Evolutionary conservation across 2,888 invertebrate genomes (phyloP), one percentile per base, ranked within the genome.

Genomic region (Tetanocera ferruginea): DNA sequence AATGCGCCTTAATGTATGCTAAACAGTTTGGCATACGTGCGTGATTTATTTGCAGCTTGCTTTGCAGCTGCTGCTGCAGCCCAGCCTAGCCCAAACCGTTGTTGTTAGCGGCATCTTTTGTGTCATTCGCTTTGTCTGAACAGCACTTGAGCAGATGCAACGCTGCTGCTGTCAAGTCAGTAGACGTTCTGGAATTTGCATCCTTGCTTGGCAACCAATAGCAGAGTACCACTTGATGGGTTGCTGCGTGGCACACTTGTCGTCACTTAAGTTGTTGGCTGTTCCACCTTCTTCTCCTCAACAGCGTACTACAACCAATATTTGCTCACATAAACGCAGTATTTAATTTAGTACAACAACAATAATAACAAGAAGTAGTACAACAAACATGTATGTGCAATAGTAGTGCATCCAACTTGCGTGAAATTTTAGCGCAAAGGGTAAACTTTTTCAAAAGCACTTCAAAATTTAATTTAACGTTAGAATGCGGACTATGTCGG

Each of bases 401-500:
- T 43, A 11, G 43, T 43, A 43, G 37, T 17, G 57, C n/a, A 19
- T 57, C 23, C 28, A 49, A 25, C 51, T 73, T 43, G 28, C 43
- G 73, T 55, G 51, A 62, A 60, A 43, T 17, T 62, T 73, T n/a
- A 51, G 23, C 9, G 8, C 5, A 62, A 5, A 25, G 25, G 62
- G 49, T 25, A 60, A 62, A 73, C 73, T 73, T 73, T 72, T 62
- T 55, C n/a, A 60, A 62, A 62, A 28, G 57, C 60, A 57, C 60
- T 66, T 75, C 52, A 75, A 52, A 75, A 67, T 67, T 66, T 75
- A 75, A 75, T 75, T 75, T 75, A 23, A 67, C 66, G 75, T 67
- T 55, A 55, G 51, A 55, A 67, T 28, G 19, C 25, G 43, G 43
- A 43, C 43, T 43, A 11, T 67, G 19, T 23, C 19, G 19, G 34